phyloP scores from a whole-genome alignment of 1,140 invertebrate species.

The Andricus grossulariae region DNA sequence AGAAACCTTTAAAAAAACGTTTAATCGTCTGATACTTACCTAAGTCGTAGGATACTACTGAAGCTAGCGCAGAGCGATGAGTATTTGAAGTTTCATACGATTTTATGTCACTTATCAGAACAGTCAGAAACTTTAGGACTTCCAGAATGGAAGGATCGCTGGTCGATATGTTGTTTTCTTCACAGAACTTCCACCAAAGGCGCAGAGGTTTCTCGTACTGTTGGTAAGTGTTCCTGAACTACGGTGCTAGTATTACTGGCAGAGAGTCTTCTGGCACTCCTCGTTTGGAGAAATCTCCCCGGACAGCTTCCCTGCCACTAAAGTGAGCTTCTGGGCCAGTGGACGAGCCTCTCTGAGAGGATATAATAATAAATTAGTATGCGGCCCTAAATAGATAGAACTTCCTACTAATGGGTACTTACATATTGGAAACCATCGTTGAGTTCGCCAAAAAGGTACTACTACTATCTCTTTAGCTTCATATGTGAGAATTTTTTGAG shows the following conservation, averaged over 20 bases:
- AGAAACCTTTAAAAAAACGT: background rate
- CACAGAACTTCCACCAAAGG: too few species aligned
- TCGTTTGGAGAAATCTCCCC: too few species aligned
- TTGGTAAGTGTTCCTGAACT: too few species aligned
- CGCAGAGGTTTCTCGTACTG: too few species aligned
- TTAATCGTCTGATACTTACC: too few species aligned
- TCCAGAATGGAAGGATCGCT: too few species aligned
- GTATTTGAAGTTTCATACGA: background rate
- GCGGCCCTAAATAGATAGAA: too few species aligned
- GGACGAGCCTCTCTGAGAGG: too few species aligned
- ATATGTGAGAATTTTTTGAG: background rate
- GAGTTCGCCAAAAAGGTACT: conserved; percentile 32
- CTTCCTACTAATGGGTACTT: conserved; percentile 9
- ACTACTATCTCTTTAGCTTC: conserved; percentile 30
- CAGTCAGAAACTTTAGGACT: background rate
- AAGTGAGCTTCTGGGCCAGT: conserved; percentile 33
- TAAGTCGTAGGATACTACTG: background rate
- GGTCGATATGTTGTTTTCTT: too few species aligned
- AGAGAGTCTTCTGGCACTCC: too few species aligned
- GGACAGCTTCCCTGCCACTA: too few species aligned
- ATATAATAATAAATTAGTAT: conserved; percentile 40
- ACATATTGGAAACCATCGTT: conserved; percentile 38
- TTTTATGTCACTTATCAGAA: background rate
- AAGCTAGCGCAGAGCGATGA: background rate
- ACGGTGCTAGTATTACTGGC: too few species aligned